phyloP scores from a whole-genome alignment of 2,888 invertebrate species.

The Tuberolachnus salignus region DNA sequence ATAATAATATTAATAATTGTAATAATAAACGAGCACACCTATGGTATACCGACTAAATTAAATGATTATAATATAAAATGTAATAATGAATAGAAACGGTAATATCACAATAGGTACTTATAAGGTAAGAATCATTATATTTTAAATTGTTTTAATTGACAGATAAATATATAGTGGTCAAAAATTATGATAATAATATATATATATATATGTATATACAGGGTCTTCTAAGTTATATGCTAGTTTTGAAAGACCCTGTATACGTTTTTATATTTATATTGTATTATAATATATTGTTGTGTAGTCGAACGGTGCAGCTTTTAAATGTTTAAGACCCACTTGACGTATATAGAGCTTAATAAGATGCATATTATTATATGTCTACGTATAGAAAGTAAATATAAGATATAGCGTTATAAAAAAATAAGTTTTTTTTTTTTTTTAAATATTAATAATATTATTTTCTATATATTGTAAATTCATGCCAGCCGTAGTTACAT shows the following conservation, averaged over 20 bases:
- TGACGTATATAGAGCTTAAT: slow-evolving; percentile 18
- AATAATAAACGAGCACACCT: slow-evolving; percentile 17
- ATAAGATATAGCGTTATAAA: slow-evolving; percentile 37
- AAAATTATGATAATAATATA: slow-evolving; percentile 35
- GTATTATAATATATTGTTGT: slow-evolving; percentile 9
- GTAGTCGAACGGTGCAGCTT: slow-evolving; percentile 31
- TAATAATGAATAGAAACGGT: slow-evolving; percentile 32
- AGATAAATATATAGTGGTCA: slow-evolving; percentile 50
- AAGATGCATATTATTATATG: neutral
- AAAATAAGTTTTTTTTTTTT: slow-evolving; percentile 26
- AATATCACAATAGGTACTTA: slow-evolving; percentile 56
- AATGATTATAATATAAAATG: slow-evolving; percentile 29
- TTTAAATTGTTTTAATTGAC: slow-evolving; percentile 51
- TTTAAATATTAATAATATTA: neutral
- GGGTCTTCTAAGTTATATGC: too few species aligned
- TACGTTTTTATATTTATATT: neutral
- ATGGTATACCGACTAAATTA: slow-evolving; percentile 22
- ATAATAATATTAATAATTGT: slow-evolving; percentile 19
- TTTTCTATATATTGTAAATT: slow-evolving; percentile 11
- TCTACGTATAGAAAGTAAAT: slow-evolving; percentile 44
- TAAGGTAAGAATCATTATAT: slow-evolving; percentile 46
- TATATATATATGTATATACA: neutral
- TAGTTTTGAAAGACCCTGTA: too few species aligned
- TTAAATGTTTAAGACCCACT: slow-evolving; percentile 21
- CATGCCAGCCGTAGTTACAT: slow-evolving; percentile 21